These are phyloP conservation scores for Centropus unirufus DNA, from an alignment of 2,113 vertebrate genomes.

Conservation along the genomic window DNA sequence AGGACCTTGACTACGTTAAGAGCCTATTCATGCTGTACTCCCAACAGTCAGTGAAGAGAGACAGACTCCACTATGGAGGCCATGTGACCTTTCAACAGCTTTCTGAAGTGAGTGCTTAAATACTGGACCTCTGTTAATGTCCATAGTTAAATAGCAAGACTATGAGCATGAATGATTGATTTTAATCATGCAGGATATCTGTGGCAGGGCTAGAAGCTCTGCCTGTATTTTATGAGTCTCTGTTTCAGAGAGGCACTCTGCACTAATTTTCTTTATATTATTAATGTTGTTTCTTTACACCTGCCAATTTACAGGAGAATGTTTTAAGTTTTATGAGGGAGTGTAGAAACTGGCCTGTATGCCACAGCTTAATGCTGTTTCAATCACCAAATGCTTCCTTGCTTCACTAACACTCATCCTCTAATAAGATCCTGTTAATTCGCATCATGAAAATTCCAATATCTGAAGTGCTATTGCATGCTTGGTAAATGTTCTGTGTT, in stretches of 20 bases:
- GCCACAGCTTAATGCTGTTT: neutral
- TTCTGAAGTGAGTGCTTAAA: neutral
- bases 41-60: neutral
- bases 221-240: neutral
- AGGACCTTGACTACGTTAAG: neutral
- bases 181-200: neutral
- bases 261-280: neutral
- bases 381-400: neutral
- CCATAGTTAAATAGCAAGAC: neutral
- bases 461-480: neutral
- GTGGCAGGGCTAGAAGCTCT: neutral
- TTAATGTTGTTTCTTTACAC: neutral
- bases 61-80: neutral
- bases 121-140: neutral
- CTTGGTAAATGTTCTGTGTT: constrained; percentile 8
- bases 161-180: neutral
- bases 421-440: constrained; percentile 37
- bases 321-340: neutral
- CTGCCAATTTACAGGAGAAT: constrained; percentile 12
- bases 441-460: constrained; percentile 20
- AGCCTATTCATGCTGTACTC: neutral
- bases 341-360: neutral
- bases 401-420: neutral
- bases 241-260: neutral
- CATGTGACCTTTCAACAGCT: neutral